Conservation (phyloP, 2,113 vertebrate genomes). For the Hemiscyllium ocellatum region DNA sequence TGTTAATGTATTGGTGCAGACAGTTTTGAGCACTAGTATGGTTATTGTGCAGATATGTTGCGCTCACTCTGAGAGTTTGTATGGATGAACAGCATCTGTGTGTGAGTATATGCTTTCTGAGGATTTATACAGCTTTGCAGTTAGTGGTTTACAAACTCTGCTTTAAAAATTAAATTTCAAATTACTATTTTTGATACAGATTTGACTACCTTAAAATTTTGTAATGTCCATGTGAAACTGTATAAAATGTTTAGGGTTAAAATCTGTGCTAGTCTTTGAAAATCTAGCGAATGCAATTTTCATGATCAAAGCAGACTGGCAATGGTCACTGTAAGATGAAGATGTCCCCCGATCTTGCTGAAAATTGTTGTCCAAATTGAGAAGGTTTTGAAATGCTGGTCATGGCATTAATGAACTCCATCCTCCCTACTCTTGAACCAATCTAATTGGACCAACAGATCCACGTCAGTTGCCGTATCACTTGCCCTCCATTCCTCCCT, state of each 20-base stretch:
- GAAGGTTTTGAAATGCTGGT: no score
- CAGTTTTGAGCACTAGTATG: no score
- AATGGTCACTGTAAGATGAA: not conserved
- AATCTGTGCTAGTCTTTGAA: not conserved
- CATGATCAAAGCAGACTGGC: not conserved
- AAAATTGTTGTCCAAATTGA: not conserved
- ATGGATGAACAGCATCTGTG: not conserved
- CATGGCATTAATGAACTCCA: no score
- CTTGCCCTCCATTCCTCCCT: no score
- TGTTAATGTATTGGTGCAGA: not conserved
- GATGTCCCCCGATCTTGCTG: not conserved
- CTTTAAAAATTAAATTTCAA: not conserved
- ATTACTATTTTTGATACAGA: not conserved
- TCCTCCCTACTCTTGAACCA: no score
- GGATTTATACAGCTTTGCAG: not conserved
- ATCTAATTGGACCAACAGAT: no score
- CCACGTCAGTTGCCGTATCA: no score
- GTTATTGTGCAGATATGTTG: not conserved
- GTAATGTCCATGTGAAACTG: not conserved
- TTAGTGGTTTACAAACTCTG: not conserved
- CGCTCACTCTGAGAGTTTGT: not conserved
- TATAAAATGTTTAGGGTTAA: not conserved
- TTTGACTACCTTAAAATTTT: not conserved
- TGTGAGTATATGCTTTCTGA: not conserved
- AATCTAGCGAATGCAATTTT: not conserved